Evolutionary conservation across 2,888 invertebrate genomes (phyloP).

Genomic region (Sesia bembeciformis): DNA sequence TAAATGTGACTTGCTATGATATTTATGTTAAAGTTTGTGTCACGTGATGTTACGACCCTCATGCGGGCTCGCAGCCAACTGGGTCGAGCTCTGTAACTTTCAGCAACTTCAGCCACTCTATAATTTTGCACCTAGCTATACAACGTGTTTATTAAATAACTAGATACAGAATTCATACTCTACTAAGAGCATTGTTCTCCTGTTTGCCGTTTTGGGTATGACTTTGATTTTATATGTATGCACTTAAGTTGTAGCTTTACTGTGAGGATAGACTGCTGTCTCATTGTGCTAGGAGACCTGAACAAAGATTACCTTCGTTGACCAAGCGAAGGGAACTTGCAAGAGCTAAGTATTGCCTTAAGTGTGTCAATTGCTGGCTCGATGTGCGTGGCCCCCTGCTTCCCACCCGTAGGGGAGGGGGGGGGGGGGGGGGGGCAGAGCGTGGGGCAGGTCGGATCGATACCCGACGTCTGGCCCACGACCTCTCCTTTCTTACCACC

Average conservation of each 20-base stretch:
- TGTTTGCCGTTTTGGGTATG: no score
- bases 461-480: conserved; percentile 78
- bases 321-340: conserved; percentile 42
- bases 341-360: conserved; percentile 68
- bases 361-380: conserved; percentile 73
- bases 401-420: conserved; percentile 40
- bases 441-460: conserved; percentile 77
- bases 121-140: background rate
- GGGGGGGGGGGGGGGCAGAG: conserved; percentile 30
- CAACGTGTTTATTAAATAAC: no score
- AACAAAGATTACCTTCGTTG: conserved; percentile 9
- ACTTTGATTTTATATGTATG: no score
- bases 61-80: conserved; percentile 61
- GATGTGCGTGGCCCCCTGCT: conserved; percentile 65
- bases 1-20: background rate
- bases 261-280: no score
- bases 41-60: conserved; percentile 34
- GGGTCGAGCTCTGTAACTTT: conserved; percentile 67
- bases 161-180: no score
- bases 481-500: conserved; percentile 74
- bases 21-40: conserved; percentile 2
- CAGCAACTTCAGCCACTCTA: conserved; percentile 28
- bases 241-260: no score
- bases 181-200: no score
- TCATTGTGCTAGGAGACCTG: no score